A percentile compares a stretch with the other conserved stretches of the same genome.
Conservation (phyloP, 2,113 vertebrate species). For the Corvus cornix region DNA sequence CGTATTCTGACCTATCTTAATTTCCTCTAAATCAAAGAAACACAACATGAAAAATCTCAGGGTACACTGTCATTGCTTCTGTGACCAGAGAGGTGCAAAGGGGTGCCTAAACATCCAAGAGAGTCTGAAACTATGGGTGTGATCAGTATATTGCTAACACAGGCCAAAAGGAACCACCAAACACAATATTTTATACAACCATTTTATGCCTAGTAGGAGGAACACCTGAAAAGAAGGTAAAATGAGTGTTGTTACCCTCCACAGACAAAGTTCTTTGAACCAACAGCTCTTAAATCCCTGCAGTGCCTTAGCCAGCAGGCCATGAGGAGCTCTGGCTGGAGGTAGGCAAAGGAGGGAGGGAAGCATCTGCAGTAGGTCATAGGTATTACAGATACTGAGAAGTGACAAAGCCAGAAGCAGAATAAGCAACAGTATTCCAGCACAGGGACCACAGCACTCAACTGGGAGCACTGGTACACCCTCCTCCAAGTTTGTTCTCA, state of each 20-base stretch:
- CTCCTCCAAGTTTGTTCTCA: background rate
- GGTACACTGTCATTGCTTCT: background rate
- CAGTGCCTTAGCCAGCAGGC: background rate
- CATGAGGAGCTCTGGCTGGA: background rate
- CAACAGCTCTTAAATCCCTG: background rate
- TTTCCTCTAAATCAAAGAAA: background rate
- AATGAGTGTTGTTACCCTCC: background rate
- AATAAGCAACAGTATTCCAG: background rate
- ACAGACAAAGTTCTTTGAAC: background rate
- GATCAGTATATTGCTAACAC: background rate
- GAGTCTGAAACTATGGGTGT: background rate
- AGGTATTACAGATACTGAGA: background rate
- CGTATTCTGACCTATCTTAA: background rate
- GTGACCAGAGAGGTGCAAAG: background rate
- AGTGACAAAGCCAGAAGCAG: background rate
- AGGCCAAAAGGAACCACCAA: background rate
- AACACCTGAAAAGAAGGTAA: background rate
- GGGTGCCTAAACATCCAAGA: background rate
- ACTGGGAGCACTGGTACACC: background rate
- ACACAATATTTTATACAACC: background rate
- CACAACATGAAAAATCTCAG: background rate
- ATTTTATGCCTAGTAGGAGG: background rate
- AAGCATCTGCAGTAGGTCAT: background rate
- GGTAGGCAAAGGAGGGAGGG: fast-evolving
- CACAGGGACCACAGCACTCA: background rate